Conservation (phyloP, 1,140 invertebrate species). For the Spodoptera frugiperda region DNA sequence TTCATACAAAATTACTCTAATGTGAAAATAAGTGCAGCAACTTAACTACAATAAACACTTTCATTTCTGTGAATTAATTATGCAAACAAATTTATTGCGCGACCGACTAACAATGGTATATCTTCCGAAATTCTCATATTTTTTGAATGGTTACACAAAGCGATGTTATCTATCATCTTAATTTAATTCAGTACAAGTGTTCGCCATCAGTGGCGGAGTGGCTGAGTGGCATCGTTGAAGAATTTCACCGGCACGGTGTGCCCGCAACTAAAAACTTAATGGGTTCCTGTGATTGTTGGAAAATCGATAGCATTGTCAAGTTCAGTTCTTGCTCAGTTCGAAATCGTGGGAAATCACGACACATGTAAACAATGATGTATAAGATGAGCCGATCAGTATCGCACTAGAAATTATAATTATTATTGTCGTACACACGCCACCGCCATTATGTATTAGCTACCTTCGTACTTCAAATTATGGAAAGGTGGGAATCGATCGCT, state of each 20-base stretch:
- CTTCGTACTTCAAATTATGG: conserved; percentile 5
- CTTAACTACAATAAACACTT: conserved; percentile 47
- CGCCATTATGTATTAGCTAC: conserved; percentile 7
- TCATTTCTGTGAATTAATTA: conserved; percentile 49
- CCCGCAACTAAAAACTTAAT: conserved; percentile 45
- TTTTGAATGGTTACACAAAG: conserved; percentile 41
- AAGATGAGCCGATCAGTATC: conserved; percentile 45
- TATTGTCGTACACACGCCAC: conserved; percentile 22
- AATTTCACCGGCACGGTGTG: conserved; percentile 36
- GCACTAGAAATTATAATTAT: conserved; percentile 43
- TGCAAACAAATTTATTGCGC: conserved; percentile 45
- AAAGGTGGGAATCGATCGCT: conserved; percentile 24
- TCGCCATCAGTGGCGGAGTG: conserved; percentile 23
- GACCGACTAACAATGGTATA: conserved; percentile 38
- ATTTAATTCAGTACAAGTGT: conserved; percentile 28
- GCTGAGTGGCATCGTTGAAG: conserved; percentile 23
- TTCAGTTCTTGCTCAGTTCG: conserved; percentile 55
- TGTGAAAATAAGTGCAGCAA: conserved; percentile 46
- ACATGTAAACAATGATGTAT: conserved; percentile 52
- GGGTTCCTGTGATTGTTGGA: conserved; percentile 49
- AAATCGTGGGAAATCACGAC: conserved; percentile 64
- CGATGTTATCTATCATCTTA: conserved; percentile 43
- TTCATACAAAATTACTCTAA: conserved; percentile 39
- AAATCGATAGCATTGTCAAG: conserved; percentile 60
- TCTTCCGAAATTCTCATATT: conserved; percentile 53